Base-by-base conservation (phyloP, 2,113 vertebrate genomes). In the Leptobrachium ailaonicum region DNA sequence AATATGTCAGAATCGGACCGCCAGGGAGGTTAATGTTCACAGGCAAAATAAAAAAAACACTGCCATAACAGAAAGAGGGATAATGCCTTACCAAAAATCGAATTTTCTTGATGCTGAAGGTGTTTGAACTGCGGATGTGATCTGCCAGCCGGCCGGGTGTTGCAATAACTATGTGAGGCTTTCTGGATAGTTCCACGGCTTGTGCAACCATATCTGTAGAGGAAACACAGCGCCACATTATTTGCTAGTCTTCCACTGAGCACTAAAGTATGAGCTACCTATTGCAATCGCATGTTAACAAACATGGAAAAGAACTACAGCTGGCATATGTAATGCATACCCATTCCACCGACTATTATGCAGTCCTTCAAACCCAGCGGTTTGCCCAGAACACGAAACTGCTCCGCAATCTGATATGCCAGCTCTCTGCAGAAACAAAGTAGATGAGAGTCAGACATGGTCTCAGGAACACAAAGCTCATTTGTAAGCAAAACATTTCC, bases 381-480 rank as follows among this genome's bases (percentile, higher is more conserved):
- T 77, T 97, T 98, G 44, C 97, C 97, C 82, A 99, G 87, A 45
- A 96, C 95, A 0, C 95, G 87, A 85, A 99, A 98, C 88, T 98
- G 97, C 87, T 99, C 96, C 0, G 96, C 96, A 1, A 98, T 98
- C 93, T 99, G 97, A 84, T 95, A 95, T 2, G 96, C 97, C 85
- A 99, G 90, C 82, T 98, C 97, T 87, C 97, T 98, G 89, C 8
- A 11, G 10, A 4, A 40, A 6, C 43, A 6, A 74, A 74, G 43
- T 2, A 20, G 14, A 43, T 42, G 4, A 42, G 2, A 32, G 20
- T 32, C 20, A 32, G 20, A 32, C 20, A 32, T 32, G 20, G 20
- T 32, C 20, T 32, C 20, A 32, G 20, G 20, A 32, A 32, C 20
- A 32, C 20, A 32, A 32, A 32, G 20, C 20, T 32, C 20, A 32